phyloP scores from a whole-genome alignment of 2,113 vertebrate genomes.

The Fregata magnificens region DNA sequence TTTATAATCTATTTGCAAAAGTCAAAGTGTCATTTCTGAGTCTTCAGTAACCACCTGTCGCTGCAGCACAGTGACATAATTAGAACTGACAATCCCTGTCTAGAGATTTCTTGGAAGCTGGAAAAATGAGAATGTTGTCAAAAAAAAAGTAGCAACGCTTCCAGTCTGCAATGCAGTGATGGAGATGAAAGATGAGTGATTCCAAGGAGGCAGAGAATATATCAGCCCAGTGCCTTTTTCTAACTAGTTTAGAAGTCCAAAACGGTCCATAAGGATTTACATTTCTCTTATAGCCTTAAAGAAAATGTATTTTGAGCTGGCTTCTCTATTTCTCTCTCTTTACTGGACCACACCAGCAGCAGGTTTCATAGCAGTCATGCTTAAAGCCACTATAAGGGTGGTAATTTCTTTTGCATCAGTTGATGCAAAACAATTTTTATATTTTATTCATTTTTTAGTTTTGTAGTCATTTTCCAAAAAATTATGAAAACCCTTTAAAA shows the following conservation, averaged over 20 bases:
- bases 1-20: not conserved
- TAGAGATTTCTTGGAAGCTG: conserved; percentile 6
- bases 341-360: not conserved
- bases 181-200: conserved; percentile 1
- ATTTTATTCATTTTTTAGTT: not conserved
- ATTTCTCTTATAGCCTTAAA: not conserved
- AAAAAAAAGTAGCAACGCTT: not conserved
- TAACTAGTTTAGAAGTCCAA: conserved; percentile 1
- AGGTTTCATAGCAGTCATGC: not conserved
- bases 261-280: not conserved
- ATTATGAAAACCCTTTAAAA: not conserved
- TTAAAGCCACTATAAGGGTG: not conserved
- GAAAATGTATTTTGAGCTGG: not conserved
- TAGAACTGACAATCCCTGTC: not conserved
- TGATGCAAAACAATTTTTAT: not conserved
- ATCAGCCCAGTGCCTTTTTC: not conserved
- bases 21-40: not conserved
- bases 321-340: not conserved
- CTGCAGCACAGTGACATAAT: not conserved
- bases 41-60: not conserved
- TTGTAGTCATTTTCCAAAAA: not conserved
- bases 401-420: not conserved
- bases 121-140: not conserved
- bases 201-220: not conserved
- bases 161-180: not conserved